phyloP scores from a whole-genome alignment of 2,113 vertebrate species.

The Colinus virginianus region DNA sequence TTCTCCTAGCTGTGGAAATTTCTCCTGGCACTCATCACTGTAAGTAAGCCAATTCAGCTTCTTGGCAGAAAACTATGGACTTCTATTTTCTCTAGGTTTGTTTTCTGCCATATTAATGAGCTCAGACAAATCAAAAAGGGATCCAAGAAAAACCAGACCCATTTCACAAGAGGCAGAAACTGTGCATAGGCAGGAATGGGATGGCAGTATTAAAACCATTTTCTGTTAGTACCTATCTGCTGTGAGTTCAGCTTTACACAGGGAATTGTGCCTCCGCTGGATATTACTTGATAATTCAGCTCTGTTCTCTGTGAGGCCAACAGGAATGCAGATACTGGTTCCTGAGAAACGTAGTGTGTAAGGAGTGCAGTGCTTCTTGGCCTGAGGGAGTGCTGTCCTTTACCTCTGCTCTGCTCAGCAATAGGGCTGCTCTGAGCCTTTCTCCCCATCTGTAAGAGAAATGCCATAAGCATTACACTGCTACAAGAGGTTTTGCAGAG shows the following conservation, averaged over 20 bases:
- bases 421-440: neutral
- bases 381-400: neutral
- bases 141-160: slow-evolving; percentile 15
- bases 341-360: neutral
- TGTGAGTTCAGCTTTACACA: neutral
- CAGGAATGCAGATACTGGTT: neutral
- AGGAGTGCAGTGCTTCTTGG: neutral
- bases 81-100: slow-evolving; percentile 58
- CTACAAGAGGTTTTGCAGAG: neutral
- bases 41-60: slow-evolving; percentile 57
- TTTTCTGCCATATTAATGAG: slow-evolving; percentile 62
- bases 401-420: neutral
- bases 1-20: slow-evolving; percentile 36
- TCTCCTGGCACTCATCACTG: slow-evolving; percentile 46
- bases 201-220: neutral
- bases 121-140: neutral
- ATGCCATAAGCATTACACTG: neutral
- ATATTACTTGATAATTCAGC: neutral
- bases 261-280: slow-evolving; percentile 1
- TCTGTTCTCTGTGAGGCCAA: neutral
- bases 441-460: neutral
- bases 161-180: slow-evolving; percentile 19
- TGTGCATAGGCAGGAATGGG: neutral
- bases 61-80: slow-evolving; percentile 21
- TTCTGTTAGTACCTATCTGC: neutral